Percentiles rank a stretch among this genome's conserved stretches.
These are phyloP conservation scores for Clarias batrachus DNA, from an alignment of 2,113 vertebrate species.

Conservation along the genomic window DNA sequence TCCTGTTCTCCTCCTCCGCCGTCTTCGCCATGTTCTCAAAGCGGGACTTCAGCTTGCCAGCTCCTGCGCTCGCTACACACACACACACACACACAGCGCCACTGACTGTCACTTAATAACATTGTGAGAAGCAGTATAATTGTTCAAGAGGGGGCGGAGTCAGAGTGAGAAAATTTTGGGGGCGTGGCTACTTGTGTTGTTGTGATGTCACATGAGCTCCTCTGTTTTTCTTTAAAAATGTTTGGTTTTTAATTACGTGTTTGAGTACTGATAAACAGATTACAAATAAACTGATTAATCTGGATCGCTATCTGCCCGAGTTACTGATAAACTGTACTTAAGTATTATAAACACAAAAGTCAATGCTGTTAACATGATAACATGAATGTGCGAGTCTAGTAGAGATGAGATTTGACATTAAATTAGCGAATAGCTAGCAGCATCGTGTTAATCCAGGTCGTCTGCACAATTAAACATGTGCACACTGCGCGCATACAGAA, in stretches of 20 bases:
- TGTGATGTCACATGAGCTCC: not conserved
- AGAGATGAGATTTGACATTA: too few relatives aligned
- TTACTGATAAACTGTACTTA: too few relatives aligned
- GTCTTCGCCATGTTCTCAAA: conserved; percentile 87
- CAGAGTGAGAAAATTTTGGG: not conserved
- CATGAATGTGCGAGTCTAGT: too few relatives aligned
- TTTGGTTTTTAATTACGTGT: not conserved
- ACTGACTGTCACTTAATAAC: not conserved
- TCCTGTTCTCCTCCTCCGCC: conserved; percentile 76
- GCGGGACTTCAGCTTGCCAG: conserved; percentile 81
- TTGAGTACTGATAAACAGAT: too few relatives aligned
- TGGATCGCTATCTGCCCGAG: too few relatives aligned
- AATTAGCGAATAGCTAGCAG: too few relatives aligned
- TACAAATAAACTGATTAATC: too few relatives aligned
- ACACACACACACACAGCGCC: conserved; percentile 6
- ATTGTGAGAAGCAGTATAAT: not conserved
- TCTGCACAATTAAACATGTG: too few relatives aligned
- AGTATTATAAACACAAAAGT: too few relatives aligned
- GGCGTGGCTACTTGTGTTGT: not conserved
- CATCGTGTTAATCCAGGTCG: too few relatives aligned
- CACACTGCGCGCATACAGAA: too few relatives aligned
- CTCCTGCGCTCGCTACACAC: conserved; percentile 65
- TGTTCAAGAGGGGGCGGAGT: not conserved
- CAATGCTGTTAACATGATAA: too few relatives aligned
- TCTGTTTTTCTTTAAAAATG: not conserved